Percentiles rank a stretch among this genome's conserved stretches.
Conservation (phyloP, 1,140 invertebrate species). For the Atta texana region DNA sequence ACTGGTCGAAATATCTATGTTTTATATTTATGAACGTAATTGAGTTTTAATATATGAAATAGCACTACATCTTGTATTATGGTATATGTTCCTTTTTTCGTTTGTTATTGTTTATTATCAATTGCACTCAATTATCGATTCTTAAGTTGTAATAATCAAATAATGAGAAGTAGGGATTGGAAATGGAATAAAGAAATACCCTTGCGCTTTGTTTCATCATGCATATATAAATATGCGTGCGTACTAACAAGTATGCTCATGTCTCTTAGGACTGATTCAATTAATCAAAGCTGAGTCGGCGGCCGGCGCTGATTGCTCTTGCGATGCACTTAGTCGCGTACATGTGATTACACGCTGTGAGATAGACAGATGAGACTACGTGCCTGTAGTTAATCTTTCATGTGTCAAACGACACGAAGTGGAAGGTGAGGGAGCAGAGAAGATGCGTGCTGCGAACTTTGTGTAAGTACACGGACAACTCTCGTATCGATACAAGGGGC, state of each 20-base stretch:
- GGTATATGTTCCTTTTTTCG: too few species aligned
- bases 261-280: constrained; percentile 76
- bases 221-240: constrained; percentile 58
- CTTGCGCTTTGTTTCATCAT: constrained; percentile 13
- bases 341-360: constrained; percentile 83
- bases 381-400: constrained; percentile 83
- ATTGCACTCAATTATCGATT: neutral
- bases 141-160: neutral
- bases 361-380: constrained; percentile 83
- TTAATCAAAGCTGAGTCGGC: constrained; percentile 81
- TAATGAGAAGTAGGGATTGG: neutral
- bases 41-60: too few species aligned
- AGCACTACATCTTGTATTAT: too few species aligned
- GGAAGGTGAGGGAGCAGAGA: constrained; percentile 62
- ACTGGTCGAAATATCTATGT: too few species aligned
- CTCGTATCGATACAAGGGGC: constrained; percentile 24
- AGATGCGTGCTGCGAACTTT: constrained; percentile 59
- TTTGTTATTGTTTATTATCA: too few species aligned
- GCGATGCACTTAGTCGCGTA: constrained; percentile 82
- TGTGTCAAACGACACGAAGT: constrained; percentile 81
- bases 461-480: constrained; percentile 22
- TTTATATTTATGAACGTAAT: too few species aligned
- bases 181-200: neutral
- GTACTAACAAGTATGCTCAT: constrained; percentile 66
- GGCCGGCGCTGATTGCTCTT: constrained; percentile 82